Conservation (phyloP, 2,113 vertebrate genomes). For the Cygnus atratus region DNA sequence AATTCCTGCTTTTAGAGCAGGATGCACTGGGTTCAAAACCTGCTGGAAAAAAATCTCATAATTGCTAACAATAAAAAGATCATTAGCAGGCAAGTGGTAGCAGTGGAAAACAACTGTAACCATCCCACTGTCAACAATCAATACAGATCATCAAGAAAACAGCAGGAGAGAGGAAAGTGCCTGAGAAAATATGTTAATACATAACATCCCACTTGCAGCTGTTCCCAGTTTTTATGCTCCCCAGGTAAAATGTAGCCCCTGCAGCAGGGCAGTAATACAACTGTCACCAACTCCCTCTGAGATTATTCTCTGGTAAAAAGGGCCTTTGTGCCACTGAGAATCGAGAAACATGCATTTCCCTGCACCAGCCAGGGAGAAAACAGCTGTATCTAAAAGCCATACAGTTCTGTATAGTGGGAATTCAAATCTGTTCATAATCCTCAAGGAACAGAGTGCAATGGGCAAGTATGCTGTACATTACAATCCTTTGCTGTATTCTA, state of each 20-base stretch:
- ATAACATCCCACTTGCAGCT: neutral
- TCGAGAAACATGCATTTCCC: neutral
- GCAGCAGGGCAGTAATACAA: neutral
- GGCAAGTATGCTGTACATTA: neutral
- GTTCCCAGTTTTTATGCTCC: neutral
- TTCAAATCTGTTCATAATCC: neutral
- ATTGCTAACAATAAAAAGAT: neutral
- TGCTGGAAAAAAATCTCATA: neutral
- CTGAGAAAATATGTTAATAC: neutral
- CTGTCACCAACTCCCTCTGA: neutral
- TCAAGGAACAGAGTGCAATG: neutral
- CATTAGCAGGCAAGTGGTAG: rapidly evolving
- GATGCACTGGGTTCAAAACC: neutral
- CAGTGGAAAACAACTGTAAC: neutral
- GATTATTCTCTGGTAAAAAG: neutral
- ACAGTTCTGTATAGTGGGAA: neutral
- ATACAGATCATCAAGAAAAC: neutral
- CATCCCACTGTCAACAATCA: neutral
- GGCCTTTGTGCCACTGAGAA: neutral
- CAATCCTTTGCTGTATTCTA: neutral
- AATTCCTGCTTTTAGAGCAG: neutral
- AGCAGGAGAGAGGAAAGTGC: neutral
- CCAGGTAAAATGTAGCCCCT: neutral
- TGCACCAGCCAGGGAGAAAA: neutral
- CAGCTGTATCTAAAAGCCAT: neutral